Conservation (phyloP, 2,888 invertebrate genomes). For the Pedicia rivosa region DNA sequence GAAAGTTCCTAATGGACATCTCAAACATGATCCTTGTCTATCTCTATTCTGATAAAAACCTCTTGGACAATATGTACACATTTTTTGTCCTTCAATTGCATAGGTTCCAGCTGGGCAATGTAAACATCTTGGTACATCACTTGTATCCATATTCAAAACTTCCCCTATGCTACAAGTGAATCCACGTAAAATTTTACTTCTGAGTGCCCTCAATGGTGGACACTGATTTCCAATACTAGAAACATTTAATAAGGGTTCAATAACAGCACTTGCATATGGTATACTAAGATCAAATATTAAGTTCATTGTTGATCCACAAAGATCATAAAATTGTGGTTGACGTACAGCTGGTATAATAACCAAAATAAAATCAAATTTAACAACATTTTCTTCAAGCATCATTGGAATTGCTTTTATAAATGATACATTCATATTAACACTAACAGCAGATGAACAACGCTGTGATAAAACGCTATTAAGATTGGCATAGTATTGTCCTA, state of each 20-base stretch:
- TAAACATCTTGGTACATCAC: slow-evolving; percentile 81
- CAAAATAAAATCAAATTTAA: slow-evolving; percentile 78
- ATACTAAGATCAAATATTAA: slow-evolving; percentile 89
- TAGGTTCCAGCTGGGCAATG: slow-evolving; percentile 96
- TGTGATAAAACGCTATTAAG: slow-evolving; percentile 73
- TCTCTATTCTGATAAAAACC: slow-evolving; percentile 90
- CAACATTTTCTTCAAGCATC: slow-evolving; percentile 70
- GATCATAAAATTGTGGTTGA: slow-evolving; percentile 83
- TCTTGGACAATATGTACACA: slow-evolving; percentile 78
- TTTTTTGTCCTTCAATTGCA: slow-evolving; percentile 76
- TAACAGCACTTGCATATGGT: slow-evolving; percentile 78
- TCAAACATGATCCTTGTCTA: slow-evolving; percentile 74
- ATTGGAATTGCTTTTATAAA: slow-evolving; percentile 70
- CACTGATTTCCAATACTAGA: slow-evolving; percentile 85
- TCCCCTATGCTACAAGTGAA: slow-evolving; percentile 90
- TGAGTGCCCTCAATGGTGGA: slow-evolving; percentile 74
- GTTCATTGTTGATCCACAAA: slow-evolving; percentile 85
- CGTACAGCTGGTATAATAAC: slow-evolving; percentile 75
- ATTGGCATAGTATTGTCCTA: slow-evolving; percentile 62
- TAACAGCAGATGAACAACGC: slow-evolving; percentile 86
- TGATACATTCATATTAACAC: slow-evolving; percentile 87
- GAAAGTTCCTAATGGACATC: slow-evolving; percentile 86
- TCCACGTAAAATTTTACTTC: slow-evolving; percentile 70
- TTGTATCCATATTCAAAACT: slow-evolving; percentile 84
- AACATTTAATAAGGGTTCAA: slow-evolving; percentile 76